Base-by-base conservation (phyloP, 2,113 vertebrate species). In the Oncorhynchus gorbuscha region DNA sequence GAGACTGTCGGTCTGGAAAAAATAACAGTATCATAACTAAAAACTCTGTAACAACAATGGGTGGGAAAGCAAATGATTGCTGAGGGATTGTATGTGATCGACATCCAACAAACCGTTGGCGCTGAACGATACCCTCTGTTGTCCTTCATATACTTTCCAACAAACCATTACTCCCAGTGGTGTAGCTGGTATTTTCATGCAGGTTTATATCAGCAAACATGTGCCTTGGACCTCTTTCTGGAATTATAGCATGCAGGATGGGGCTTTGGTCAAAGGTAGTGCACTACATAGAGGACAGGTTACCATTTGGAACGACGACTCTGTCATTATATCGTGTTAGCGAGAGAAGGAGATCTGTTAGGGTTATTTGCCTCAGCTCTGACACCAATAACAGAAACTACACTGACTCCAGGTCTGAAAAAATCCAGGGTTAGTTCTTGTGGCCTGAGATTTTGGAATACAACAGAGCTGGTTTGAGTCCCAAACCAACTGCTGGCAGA, bases 31-130 rank as follows among this genome's bases (percentile, higher is more conserved):
- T 45, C 9, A 45, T n/a, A 35, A 68, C 28, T 79, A 80, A 81
- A 18, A 78, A 73, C 39, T 45, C 13, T 76, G 67, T 28, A 69
- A 64, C 76, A 84, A 75, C 87, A 83, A 85, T 81, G 74, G 76
- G 77, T 83, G 78, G 82, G 80, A 83, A 87, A 83, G 85, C 78
- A 74, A 84, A 86, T 74, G 75, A 82, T 84, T 90, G 84, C 87
- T 82, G 69, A 83, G 78, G 70, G 81, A 39, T 87, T 81, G 77
- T 90, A 87, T 85, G 49, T 51, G 90, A 91, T 78, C 69, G 83
- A 77, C 79, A 79, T 86, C 82, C 78, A 83, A 84, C 49, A 84
- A 39, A 81, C n/a, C 76, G 55, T 73, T 82, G 79, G 83, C 83
- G 70, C 71, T 45, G 58, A 75, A 71, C 73, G 22, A 81, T 79